These are phyloP conservation scores for Fistularia commersonii DNA, from an alignment of 2,797 vertebrate species.

Conservation along the genomic window DNA sequence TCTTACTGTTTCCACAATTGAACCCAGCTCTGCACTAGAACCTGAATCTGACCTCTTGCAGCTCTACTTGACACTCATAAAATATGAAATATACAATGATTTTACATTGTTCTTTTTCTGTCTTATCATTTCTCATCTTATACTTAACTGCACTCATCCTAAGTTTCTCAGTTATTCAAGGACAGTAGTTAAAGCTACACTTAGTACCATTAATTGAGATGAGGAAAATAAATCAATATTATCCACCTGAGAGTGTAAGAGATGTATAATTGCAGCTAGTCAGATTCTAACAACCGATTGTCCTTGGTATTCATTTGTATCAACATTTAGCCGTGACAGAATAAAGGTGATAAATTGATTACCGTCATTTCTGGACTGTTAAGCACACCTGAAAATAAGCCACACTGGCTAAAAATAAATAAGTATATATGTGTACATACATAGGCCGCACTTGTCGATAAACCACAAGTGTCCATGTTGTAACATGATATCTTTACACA, in stretches of 20 bases:
- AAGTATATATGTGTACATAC: no score
- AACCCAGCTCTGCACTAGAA: constrained; percentile 19
- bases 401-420: no score
- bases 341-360: constrained; percentile 31
- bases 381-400: no score
- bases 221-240: no score
- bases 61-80: constrained; percentile 22
- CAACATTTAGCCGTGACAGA: constrained; percentile 16
- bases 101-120: not conserved
- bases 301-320: constrained; percentile 26
- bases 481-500: no score
- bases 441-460: no score
- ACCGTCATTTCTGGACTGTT: no score
- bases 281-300: constrained; percentile 8
- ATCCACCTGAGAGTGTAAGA: no score
- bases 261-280: constrained; percentile 1
- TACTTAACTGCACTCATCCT: constrained; percentile 8
- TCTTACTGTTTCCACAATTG: constrained; percentile 25
- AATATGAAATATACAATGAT: not conserved
- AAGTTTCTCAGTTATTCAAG: constrained; percentile 16
- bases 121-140: constrained; percentile 11
- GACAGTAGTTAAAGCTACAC: no score
- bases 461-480: no score
- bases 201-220: no score
- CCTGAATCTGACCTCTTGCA: constrained; percentile 23